Conservation (phyloP, 1,140 invertebrate genomes). For the Melitaea cinxia region DNA sequence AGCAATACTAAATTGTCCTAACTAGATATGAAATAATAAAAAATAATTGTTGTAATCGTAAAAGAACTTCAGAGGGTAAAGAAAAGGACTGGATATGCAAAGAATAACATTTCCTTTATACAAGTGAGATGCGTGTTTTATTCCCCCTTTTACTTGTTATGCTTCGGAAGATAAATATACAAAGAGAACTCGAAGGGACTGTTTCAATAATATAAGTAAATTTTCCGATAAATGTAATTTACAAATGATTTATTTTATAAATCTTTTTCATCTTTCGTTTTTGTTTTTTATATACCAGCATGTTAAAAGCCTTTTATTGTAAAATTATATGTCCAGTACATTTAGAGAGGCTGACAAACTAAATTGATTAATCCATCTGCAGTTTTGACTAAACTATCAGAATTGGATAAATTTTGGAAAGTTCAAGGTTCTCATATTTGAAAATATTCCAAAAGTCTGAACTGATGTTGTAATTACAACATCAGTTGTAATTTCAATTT, state of each 20-base stretch:
- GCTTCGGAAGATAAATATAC: conserved; percentile 46
- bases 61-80: conserved; percentile 28
- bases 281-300: too few species aligned
- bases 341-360: too few species aligned
- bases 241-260: conserved; percentile 13
- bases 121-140: conserved; percentile 36
- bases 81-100: conserved; percentile 36
- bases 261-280: conserved; percentile 1
- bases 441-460: too few species aligned
- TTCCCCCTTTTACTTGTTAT: conserved; percentile 50
- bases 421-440: too few species aligned
- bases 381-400: too few species aligned
- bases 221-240: conserved; percentile 30
- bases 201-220: conserved; percentile 29
- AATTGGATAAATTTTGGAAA: too few species aligned
- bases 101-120: conserved; percentile 45
- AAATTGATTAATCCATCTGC: too few species aligned
- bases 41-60: background rate
- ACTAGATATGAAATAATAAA: conserved; percentile 6
- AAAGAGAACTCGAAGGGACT: conserved; percentile 34
- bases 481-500: too few species aligned
- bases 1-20: background rate
- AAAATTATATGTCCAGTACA: too few species aligned
- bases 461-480: too few species aligned
- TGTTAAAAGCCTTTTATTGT: too few species aligned